phyloP scores from a whole-genome alignment of 1,140 invertebrate genomes.

The Pogonus chalceus region DNA sequence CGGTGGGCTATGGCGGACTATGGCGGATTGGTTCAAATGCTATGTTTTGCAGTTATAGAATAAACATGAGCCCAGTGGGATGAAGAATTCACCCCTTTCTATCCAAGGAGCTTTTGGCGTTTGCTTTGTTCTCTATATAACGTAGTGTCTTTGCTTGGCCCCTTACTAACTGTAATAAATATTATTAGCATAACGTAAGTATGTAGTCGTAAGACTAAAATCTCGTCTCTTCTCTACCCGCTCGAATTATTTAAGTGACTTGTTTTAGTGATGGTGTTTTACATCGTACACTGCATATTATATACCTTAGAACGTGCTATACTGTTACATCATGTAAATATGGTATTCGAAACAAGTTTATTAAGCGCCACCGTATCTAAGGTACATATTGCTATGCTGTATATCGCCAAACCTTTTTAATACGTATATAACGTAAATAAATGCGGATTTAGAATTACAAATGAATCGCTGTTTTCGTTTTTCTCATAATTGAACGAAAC shows the following conservation, averaged over 20 bases:
- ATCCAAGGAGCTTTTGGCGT: neutral
- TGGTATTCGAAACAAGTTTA: neutral
- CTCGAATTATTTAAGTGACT: neutral
- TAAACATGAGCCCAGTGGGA: conserved; percentile 3
- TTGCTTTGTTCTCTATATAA: neutral
- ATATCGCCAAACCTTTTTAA: neutral
- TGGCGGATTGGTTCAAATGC: neutral
- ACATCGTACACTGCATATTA: no score
- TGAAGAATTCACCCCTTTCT: conserved; percentile 7
- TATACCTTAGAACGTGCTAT: no score
- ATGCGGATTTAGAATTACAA: conserved; percentile 1
- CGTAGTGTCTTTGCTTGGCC: neutral
- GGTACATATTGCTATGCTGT: neutral
- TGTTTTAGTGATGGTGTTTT: no score
- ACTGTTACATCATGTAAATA: neutral
- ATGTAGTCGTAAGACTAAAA: neutral
- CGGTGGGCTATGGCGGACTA: no score
- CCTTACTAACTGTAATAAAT: conserved; percentile 3
- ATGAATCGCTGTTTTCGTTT: conserved; percentile 1
- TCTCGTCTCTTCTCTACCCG: neutral
- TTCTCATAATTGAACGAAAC: neutral
- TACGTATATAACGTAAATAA: neutral
- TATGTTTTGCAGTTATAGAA: conserved; percentile 6
- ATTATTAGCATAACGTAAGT: neutral
- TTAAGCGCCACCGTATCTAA: no score